Evolutionary conservation across 2,888 invertebrate species (phyloP), one percentile per base, ranked within the genome.

Genomic region (Megaustenia siamemsis): DNA sequence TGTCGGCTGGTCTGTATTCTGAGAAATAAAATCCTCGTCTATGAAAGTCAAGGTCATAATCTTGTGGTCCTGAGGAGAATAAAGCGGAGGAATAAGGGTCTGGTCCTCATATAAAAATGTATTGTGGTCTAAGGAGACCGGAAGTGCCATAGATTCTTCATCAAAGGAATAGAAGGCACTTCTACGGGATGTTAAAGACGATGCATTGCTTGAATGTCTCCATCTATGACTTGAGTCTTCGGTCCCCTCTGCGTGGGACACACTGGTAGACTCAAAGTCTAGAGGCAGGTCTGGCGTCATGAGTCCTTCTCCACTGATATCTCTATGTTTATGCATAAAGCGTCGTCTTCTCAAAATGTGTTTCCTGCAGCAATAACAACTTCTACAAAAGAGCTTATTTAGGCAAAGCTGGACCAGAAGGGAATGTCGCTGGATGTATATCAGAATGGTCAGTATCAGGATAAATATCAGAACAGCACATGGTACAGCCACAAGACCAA

Each of bases 371-470:
- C 32, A 53, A 53, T 80, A 80, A n/a, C 80, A 80, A n/a, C 6
- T 56, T 45, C 80, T 45, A n/a, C 80, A 80, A n/a, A 69, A 80
- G 3, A 69, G 28, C 21, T 68, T 71, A 40, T 80, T 49, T n/a
- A 80, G 32, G 35, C 40, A 45, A 21, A 80, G 28, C 53, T 80
- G 80, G 12, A 80, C 49, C 2, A 68, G 21, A 40, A 80, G 69
- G 8, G 80, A 80, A 53, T 40, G 80, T 24, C 80, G 69, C 18
- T 69, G 1, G 24, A 28, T 38, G 69, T 80, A 80, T 6, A 68
- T 0, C 12, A 73, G 32, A 21, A 60, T 21, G 32, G 24, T 28
- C 28, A 71, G 8, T 32, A 60, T 24, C 40, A 73, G 3, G 32
- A 82, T 56, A 73, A 82, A 73, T 10, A 73, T 56, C 6, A 60